Evolutionary conservation across 1,140 invertebrate species (phyloP), one percentile per base, ranked within the genome.

Genomic region (Drosophila nebulosa): DNA sequence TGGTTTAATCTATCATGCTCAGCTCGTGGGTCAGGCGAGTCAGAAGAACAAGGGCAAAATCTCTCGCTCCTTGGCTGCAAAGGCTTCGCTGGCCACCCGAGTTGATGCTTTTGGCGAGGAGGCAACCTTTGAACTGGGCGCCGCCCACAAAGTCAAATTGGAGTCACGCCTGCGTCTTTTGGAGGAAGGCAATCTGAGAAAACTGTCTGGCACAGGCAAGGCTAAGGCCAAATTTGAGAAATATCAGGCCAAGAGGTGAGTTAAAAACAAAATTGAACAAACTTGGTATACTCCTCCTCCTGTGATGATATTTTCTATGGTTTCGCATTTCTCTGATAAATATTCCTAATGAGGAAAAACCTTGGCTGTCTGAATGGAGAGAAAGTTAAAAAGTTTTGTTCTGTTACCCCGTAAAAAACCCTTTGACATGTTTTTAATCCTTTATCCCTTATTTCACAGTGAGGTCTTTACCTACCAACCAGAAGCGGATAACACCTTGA

Each of bases 1-100:
- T 92, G 99, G 99, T 93, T 93, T 99, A 2, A 99, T 99, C 71
- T 99, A 99, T 91, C 98, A 99, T 91, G 96, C 99, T 0, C 96
- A 97, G 75, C 91, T 99, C 5, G 95, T 99, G 26, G 97, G 97
- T 2, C 96, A 98, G 90, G 94, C 96, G 2, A 96, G 95, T 73
- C 94, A 94, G 0, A 97, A 97, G 90, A 95, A 97, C 66, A 99
- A 99, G 91, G 99, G 93, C 0, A 95, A 99, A 93, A 97, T 99
- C 93, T 98, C 98, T 0, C 93, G 99, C 86, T 99, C 99, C 95
- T 92, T 99, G 69, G 98, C 99, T 14, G 97, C 98, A 0, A 99
- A 99, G 92, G 96, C 98, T 1, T 93, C 98, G 0, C 91, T 99
- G 6, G 97, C 98, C 0, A 97, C 96, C 1, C 94, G 99, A 78